Conservation (phyloP, 2,797 vertebrate genomes). For the Sandelia bainsii region DNA sequence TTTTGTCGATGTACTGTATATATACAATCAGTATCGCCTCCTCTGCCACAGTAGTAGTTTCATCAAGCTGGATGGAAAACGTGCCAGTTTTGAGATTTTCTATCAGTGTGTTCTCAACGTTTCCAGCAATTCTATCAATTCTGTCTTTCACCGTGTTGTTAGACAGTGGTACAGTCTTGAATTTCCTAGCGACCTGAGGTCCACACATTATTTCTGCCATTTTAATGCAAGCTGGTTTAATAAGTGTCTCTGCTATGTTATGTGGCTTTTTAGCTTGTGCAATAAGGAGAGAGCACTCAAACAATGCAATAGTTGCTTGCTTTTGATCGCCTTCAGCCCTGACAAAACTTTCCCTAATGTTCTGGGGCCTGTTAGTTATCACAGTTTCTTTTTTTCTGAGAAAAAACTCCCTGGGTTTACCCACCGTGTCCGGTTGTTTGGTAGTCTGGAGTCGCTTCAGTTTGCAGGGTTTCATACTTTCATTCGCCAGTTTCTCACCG, state of each 20-base stretch:
- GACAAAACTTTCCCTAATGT: neutral
- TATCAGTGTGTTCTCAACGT: too few species aligned
- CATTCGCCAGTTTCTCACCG: neutral
- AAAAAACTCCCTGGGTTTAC: constrained; percentile 8
- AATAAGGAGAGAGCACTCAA: constrained; percentile 9
- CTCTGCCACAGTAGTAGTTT: too few species aligned
- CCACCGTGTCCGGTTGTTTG: constrained; percentile 7
- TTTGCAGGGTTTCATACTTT: constrained; percentile 3
- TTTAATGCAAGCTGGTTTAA: neutral
- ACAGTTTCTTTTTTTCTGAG: constrained; percentile 14
- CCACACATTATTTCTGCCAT: neutral
- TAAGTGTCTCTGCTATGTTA: too few species aligned
- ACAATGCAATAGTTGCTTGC: constrained; percentile 1
- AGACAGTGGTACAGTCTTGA: neutral
- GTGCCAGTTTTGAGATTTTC: too few species aligned
- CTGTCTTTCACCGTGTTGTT: neutral
- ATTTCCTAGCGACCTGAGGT: neutral
- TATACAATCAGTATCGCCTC: too few species aligned
- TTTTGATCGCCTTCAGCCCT: neutral
- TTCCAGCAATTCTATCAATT: too few species aligned
- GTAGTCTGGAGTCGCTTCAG: neutral
- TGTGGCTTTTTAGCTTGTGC: neutral
- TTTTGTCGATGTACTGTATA: too few species aligned
- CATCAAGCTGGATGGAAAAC: too few species aligned
- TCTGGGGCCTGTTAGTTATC: neutral